These are phyloP conservation scores for Rynchops niger DNA, from an alignment of 2,113 vertebrate genomes.

Conservation along the genomic window DNA sequence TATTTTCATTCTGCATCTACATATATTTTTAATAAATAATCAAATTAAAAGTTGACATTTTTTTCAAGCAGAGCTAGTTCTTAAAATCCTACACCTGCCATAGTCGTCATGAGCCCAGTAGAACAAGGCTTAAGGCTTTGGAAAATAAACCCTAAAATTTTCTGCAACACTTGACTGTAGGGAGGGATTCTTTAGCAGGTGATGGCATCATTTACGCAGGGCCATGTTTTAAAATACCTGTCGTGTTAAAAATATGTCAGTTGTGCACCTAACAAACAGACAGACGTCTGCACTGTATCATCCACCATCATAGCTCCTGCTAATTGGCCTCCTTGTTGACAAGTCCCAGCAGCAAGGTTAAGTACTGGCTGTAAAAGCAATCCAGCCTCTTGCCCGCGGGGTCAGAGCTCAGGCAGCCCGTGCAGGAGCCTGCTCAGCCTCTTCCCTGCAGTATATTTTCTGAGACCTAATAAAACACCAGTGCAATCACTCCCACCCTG, in stretches of 20 bases:
- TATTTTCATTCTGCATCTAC: not conserved
- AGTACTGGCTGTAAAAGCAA: constrained; percentile 41
- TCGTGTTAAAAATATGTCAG: not conserved
- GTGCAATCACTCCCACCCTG: not conserved
- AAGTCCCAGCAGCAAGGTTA: constrained; percentile 38
- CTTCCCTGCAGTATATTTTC: not conserved
- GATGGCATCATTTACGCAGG: not conserved
- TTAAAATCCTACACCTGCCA: not conserved
- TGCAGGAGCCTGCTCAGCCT: not conserved
- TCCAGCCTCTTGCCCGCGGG: not conserved
- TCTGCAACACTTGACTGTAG: not conserved
- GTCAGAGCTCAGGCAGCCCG: not conserved
- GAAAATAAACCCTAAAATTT: not conserved
- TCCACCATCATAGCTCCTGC: not conserved
- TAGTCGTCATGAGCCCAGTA: not conserved
- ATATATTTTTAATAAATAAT: not conserved
- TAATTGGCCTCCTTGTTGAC: constrained; percentile 54
- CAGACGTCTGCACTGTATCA: constrained; percentile 15
- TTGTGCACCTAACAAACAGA: not conserved
- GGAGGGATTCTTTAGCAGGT: not conserved
- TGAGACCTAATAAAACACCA: not conserved
- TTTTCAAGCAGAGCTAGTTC: not conserved
- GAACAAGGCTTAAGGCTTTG: not conserved
- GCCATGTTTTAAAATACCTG: not conserved
- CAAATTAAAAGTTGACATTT: not conserved